Conservation (phyloP, 2,113 vertebrate species). For the Gavialis gangeticus region DNA sequence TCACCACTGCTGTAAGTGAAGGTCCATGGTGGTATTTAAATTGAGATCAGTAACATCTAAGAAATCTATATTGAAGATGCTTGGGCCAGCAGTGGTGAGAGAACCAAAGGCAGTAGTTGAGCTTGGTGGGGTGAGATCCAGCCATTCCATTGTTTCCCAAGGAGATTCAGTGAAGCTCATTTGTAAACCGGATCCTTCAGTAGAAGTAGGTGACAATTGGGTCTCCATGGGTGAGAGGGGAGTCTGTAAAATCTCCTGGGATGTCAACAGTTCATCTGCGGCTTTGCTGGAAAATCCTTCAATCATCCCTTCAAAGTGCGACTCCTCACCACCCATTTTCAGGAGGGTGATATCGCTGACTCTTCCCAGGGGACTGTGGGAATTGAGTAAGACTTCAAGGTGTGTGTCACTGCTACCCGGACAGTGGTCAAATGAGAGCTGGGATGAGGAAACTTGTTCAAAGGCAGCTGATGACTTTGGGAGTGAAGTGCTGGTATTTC, state of each 20-base stretch:
- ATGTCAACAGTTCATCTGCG: slow-evolving; percentile 86
- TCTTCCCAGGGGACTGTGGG: slow-evolving; percentile 85
- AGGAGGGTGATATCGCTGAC: slow-evolving; percentile 84
- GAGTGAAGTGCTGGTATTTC: slow-evolving; percentile 76
- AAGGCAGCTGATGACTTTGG: slow-evolving; percentile 85
- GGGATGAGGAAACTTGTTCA: slow-evolving; percentile 80
- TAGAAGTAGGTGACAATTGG: slow-evolving; percentile 84
- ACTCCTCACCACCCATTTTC: slow-evolving; percentile 87
- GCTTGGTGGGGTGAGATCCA: slow-evolving; percentile 93
- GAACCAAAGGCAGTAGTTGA: slow-evolving; percentile 87
- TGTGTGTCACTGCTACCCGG: slow-evolving; percentile 81
- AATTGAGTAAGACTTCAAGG: slow-evolving; percentile 88
- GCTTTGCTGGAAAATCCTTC: slow-evolving; percentile 85
- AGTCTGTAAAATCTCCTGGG: slow-evolving; percentile 89
- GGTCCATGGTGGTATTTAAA: slow-evolving; percentile 95
- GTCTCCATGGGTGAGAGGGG: slow-evolving; percentile 87
- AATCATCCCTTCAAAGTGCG: slow-evolving; percentile 84
- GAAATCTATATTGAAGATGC: slow-evolving; percentile 97
- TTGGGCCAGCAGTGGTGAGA: slow-evolving; percentile 84
- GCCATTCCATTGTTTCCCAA: slow-evolving; percentile 98
- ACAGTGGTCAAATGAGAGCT: slow-evolving; percentile 85
- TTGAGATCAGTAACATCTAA: slow-evolving; percentile 95
- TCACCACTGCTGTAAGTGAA: slow-evolving; percentile 97
- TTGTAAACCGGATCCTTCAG: slow-evolving; percentile 86
- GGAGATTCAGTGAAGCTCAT: slow-evolving; percentile 94